phyloP scores from a whole-genome alignment of 1,140 invertebrate genomes.

The Hycleus cichorii region DNA sequence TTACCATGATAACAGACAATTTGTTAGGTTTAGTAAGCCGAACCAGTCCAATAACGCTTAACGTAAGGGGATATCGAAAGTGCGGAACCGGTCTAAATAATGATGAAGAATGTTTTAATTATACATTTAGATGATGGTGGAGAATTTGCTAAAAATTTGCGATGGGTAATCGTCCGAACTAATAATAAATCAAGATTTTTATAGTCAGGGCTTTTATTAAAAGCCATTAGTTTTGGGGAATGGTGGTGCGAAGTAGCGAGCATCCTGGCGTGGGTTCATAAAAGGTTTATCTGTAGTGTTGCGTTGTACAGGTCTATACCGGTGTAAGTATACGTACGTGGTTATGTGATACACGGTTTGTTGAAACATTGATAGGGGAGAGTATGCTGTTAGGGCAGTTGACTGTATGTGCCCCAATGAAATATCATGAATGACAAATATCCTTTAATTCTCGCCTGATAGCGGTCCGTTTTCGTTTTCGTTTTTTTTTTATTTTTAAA shows the following conservation, averaged over 20 bases:
- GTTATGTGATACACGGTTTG: slow-evolving; percentile 14
- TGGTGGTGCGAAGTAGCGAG: slow-evolving; percentile 22
- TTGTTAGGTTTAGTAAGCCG: slow-evolving; percentile 5
- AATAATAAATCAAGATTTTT: slow-evolving; percentile 43
- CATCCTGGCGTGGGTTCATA: not conserved
- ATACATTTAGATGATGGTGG: slow-evolving; percentile 34
- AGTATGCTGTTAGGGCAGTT: slow-evolving; percentile 2
- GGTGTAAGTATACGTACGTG: slow-evolving; percentile 10
- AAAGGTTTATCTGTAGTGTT: slow-evolving; percentile 9
- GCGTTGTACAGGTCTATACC: slow-evolving; percentile 5
- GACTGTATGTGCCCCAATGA: slow-evolving; percentile 9
- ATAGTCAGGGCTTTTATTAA: slow-evolving; percentile 41
- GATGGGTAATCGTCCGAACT: slow-evolving; percentile 35
- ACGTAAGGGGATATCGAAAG: not conserved
- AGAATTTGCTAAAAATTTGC: slow-evolving; percentile 38
- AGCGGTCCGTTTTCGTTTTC: slow-evolving; percentile 9
- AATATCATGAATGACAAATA: slow-evolving; percentile 26
- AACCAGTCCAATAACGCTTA: too few species aligned
- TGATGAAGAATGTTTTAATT: slow-evolving; percentile 42
- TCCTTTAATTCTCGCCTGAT: slow-evolving; percentile 21
- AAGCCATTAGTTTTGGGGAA: slow-evolving; percentile 39
- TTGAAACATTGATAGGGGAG: slow-evolving; percentile 18
- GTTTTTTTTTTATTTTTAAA: slow-evolving; percentile 15
- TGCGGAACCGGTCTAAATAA: slow-evolving; percentile 18
- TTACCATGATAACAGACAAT: slow-evolving; percentile 6